phyloP scores from a whole-genome alignment of 2,797 vertebrate species.

The Glyptemys insculpta region DNA sequence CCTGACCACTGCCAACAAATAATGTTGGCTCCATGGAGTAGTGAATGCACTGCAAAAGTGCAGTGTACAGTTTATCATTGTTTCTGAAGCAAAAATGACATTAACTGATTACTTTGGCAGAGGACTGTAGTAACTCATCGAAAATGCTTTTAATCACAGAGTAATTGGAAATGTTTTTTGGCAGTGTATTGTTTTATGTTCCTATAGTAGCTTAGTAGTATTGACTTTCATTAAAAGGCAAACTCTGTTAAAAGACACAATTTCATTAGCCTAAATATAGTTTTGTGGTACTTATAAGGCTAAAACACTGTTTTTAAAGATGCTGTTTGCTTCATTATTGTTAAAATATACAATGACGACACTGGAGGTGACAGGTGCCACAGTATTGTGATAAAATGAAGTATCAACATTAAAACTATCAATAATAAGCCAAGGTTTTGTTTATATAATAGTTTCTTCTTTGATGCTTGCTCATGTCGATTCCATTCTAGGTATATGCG shows the following conservation, averaged over 20 bases:
- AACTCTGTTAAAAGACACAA: not conserved
- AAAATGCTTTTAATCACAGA: not conserved
- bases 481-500: no score
- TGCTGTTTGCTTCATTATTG: not conserved
- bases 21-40: accelerated
- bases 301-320: not conserved
- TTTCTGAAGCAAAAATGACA: not conserved
- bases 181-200: not conserved
- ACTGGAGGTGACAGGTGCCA: not conserved
- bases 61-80: not conserved
- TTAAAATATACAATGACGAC: not conserved
- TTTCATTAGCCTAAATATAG: not conserved
- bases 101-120: not conserved
- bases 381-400: not conserved
- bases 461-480: no score
- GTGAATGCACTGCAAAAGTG: not conserved
- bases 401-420: not conserved
- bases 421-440: not conserved
- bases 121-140: not conserved
- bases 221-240: not conserved
- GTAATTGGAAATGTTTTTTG: not conserved
- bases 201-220: not conserved
- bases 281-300: not conserved
- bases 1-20: not conserved
- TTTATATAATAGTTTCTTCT: not conserved